phyloP scores from a whole-genome alignment of 2,888 invertebrate genomes.

The Melinaea marsaeus region DNA sequence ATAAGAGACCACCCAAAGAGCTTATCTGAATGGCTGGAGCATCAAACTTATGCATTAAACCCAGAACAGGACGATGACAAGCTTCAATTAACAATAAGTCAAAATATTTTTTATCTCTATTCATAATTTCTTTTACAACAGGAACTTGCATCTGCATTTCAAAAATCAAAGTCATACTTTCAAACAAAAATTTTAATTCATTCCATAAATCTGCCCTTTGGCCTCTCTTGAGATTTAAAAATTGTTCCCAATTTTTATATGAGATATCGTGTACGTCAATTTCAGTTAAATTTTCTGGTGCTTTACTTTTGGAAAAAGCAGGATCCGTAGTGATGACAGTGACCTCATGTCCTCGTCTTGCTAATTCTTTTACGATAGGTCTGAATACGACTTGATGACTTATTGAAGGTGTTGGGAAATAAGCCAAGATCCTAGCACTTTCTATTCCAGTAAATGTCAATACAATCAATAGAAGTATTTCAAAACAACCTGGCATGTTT shows the following conservation, averaged over 20 bases:
- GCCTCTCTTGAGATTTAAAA: constrained; percentile 19
- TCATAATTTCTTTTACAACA: constrained; percentile 26
- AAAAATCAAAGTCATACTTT: constrained; percentile 24
- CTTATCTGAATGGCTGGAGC: constrained; percentile 49
- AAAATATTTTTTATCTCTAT: constrained; percentile 33
- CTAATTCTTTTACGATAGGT: constrained; percentile 46
- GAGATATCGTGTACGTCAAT: constrained; percentile 50
- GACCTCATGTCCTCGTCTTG: constrained; percentile 54
- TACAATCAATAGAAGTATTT: constrained; percentile 3
- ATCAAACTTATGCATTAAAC: constrained; percentile 45
- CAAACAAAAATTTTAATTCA: constrained; percentile 16
- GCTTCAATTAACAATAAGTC: constrained; percentile 51
- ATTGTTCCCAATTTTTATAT: constrained; percentile 40
- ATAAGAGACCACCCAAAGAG: constrained; percentile 38
- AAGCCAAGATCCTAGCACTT: constrained; percentile 46
- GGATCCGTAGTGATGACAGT: constrained; percentile 52
- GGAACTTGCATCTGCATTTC: constrained; percentile 29
- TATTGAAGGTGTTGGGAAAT: constrained; percentile 50
- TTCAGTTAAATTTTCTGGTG: constrained; percentile 47
- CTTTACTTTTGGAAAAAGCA: constrained; percentile 40
- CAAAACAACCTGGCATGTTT: too few relatives aligned
- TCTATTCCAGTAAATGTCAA: constrained; percentile 12
- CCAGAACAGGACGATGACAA: constrained; percentile 34
- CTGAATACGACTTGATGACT: constrained; percentile 45
- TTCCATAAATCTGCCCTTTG: constrained; percentile 23